Conservation (phyloP, 2,888 invertebrate species). For the Napeogenes sylphis region DNA sequence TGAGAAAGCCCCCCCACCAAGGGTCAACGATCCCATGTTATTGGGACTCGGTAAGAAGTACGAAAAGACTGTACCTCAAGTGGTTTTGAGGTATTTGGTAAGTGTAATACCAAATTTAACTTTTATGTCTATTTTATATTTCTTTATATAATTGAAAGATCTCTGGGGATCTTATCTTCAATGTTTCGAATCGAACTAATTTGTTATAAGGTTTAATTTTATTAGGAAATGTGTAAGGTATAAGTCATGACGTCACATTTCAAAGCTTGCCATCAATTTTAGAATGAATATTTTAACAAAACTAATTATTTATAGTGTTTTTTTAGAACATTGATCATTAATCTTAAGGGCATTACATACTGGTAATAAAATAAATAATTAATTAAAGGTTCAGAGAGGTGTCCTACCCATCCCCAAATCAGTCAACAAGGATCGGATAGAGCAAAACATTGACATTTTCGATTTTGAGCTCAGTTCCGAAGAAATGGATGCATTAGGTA, state of each 20-base stretch:
- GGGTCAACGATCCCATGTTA: conserved; percentile 75
- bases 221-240: no score
- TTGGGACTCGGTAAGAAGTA: conserved; percentile 79
- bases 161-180: no score
- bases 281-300: no score
- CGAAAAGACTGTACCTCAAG: conserved; percentile 80
- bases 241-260: no score
- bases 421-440: conserved; percentile 70
- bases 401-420: conserved; percentile 81
- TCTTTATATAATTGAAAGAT: no score
- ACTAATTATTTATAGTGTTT: no score
- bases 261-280: no score
- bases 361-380: no score
- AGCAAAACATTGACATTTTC: conserved; percentile 78
- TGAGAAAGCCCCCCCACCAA: conserved; percentile 51
- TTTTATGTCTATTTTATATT: neutral
- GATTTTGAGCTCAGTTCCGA: conserved; percentile 74
- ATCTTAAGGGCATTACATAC: no score
- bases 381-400: conserved; percentile 72
- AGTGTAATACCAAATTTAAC: conserved; percentile 31
- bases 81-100: conserved; percentile 82
- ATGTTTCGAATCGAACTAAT: no score
- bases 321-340: no score
- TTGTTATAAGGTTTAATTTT: no score
- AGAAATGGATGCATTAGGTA: conserved; percentile 71